Evolutionary conservation across 2,797 vertebrate genomes (phyloP).

Genomic region (Lindbergichthys nudifrons): DNA sequence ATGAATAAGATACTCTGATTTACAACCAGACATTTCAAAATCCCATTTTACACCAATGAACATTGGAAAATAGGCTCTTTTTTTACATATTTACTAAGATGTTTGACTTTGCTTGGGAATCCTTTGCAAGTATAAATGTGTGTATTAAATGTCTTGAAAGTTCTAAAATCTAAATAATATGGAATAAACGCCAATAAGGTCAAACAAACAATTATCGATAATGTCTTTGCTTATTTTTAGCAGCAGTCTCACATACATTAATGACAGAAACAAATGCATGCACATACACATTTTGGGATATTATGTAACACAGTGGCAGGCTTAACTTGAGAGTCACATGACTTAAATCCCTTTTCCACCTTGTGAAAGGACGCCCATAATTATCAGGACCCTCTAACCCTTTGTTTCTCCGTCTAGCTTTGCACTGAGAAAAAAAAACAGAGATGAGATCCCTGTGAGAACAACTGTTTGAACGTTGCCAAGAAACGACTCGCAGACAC

Average conservation of each 20-base stretch:
- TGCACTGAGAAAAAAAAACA: conserved; percentile 23
- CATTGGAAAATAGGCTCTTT: background rate
- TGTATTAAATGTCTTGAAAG: background rate
- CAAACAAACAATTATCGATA: conserved; percentile 60
- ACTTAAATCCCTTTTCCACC: conserved; percentile 78
- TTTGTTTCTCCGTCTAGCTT: conserved; percentile 68
- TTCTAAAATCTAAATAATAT: too few relatives aligned
- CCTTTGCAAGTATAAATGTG: background rate
- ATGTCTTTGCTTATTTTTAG: conserved; percentile 54
- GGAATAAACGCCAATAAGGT: conserved; percentile 44
- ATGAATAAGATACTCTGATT: background rate
- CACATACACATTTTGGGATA: conserved; percentile 18
- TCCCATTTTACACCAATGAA: background rate
- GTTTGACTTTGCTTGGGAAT: background rate
- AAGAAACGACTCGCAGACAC: conserved; percentile 69
- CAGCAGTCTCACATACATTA: conserved; percentile 5
- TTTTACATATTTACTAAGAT: too few relatives aligned
- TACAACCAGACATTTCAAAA: background rate
- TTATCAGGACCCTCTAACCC: conserved; percentile 59
- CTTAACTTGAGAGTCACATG: conserved; percentile 68
- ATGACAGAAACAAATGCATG: conserved; percentile 28
- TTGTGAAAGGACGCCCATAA: conserved; percentile 59
- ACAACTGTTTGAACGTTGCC: conserved; percentile 74
- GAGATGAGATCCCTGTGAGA: conserved; percentile 52
- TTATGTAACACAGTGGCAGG: conserved; percentile 69